phyloP scores from a whole-genome alignment of 2,888 invertebrate species.

The Zygogramma bicolorata region DNA sequence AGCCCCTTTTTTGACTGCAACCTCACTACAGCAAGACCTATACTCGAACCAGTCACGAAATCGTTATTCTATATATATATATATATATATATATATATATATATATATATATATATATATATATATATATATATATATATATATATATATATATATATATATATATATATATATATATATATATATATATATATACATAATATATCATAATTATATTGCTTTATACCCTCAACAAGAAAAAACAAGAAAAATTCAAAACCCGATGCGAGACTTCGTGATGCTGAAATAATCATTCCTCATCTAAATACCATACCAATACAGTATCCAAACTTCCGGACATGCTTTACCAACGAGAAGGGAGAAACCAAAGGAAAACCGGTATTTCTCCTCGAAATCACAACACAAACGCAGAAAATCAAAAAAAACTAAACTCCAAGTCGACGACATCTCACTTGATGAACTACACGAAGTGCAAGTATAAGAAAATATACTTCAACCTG shows the following conservation, averaged over 20 bases:
- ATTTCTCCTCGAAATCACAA: constrained; percentile 1
- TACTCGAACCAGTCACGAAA: no score
- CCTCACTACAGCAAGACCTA: no score
- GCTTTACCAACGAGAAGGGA: constrained; percentile 6
- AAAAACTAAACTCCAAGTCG: neutral
- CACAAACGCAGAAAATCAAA: neutral
- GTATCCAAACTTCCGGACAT: constrained; percentile 5
- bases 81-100: no score
- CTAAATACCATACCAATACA: neutral
- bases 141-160: no score
- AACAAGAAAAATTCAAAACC: neutral
- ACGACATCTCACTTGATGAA: neutral
- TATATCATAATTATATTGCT: no score
- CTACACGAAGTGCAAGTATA: neutral
- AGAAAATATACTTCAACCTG: neutral
- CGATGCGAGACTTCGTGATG: neutral
- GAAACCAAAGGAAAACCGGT: neutral
- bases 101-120: no score
- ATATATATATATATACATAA: no score
- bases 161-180: no score
- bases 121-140: no score
- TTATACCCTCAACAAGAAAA: neutral
- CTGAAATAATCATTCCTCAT: neutral
- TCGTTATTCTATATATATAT: no score
- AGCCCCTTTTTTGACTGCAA: no score